Base-by-base conservation (phyloP, 2,797 vertebrate genomes). In the Malacoraja senta region DNA sequence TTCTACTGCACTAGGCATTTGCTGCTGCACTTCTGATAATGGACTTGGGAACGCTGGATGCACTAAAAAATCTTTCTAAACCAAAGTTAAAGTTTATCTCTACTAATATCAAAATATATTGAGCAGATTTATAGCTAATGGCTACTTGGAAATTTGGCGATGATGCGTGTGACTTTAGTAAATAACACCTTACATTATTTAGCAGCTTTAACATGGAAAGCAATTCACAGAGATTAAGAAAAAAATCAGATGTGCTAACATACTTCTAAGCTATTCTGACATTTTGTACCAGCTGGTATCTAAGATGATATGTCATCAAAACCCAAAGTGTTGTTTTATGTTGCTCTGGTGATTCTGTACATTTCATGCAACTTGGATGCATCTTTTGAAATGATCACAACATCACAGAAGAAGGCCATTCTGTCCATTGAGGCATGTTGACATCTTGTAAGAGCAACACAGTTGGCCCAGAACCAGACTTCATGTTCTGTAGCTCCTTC, bases 121-220 rank as follows among this genome's bases (percentile, higher is more conserved):
- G 17, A 68, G 32, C 84, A 88, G 84, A 88, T 68, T 68, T 35
- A 35, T 68, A 68, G 63, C 84, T 65, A 32, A n/a, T 35, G 84
- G 84, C 84, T 19, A 19, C 29, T 35, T 35, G 7, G n/a, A 88
- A 68, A 65, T 88, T n/a, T 44, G 8, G 32, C 32, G 78, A 32
- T 32, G 84, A 68, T n/a, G 65, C 7, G 32, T 9, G 8, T 65
- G 65, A 88, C 84, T 65, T 65, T 65, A 35, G n/a, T 68, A 58
- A 35, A 88, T 63, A 68, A 88, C n/a, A 68, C 65, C 61, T 63
- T 68, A 65, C 21, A 19, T 68, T 68, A 88, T 68, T 35, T 68
- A 88, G 29, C 84, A 88, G n/a, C n/a, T 88, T 68, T 88, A 88
- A 68, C 84, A 35, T 88, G 63, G 84, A 88, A 65, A n/a, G 61